phyloP scores from a whole-genome alignment of 2,113 vertebrate species.

The Pithys albifrons region DNA sequence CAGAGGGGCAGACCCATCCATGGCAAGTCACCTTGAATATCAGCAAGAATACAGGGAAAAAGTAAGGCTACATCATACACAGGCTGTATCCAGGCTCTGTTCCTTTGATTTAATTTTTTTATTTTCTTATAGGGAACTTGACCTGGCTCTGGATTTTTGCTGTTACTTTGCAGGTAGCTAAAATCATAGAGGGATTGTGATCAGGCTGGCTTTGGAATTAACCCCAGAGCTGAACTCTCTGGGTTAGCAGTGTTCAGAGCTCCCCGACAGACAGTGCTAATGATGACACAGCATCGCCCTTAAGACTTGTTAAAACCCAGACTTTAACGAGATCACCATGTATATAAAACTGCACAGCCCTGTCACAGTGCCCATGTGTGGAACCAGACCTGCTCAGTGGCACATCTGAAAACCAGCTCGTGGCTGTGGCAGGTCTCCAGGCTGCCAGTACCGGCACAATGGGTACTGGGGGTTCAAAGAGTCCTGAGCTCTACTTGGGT shows the following conservation, averaged over 20 bases:
- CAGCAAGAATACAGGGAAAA: neutral
- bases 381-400: neutral
- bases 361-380: neutral
- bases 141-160: neutral
- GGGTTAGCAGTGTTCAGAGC: neutral
- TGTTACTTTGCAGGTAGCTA: neutral
- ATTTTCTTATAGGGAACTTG: neutral
- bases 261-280: neutral
- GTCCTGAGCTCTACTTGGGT: neutral
- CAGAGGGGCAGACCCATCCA: neutral
- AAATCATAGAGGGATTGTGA: neutral
- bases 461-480: neutral
- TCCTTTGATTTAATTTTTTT: neutral
- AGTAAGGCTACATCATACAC: neutral
- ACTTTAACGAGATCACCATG: rapidly evolving
- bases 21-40: neutral
- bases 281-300: neutral
- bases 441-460: neutral
- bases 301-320: neutral
- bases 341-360: neutral
- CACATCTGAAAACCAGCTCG: rapidly evolving
- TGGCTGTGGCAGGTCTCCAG: neutral
- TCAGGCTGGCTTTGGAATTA: conserved; percentile 10
- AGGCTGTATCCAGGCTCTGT: neutral
- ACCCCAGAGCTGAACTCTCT: neutral